Evolutionary conservation across 2,113 vertebrate genomes (phyloP).

Genomic region (Saguinus imperator): DNA sequence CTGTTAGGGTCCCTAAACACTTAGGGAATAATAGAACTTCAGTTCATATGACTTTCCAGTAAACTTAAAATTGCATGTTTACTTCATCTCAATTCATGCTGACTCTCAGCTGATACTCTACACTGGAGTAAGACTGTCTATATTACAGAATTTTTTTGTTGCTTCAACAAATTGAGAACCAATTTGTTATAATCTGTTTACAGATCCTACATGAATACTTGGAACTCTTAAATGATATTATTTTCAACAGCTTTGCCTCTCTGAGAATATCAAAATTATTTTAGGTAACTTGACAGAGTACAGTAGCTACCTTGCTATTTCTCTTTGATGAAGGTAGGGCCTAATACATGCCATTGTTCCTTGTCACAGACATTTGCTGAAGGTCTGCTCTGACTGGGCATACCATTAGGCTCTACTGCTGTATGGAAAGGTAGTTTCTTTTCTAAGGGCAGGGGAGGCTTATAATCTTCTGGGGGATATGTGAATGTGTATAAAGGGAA

Average conservation of each 20-base stretch:
- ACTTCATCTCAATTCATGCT: neutral
- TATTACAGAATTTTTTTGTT: neutral
- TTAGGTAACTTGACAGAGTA: neutral
- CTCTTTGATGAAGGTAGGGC: neutral
- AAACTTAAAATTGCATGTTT: neutral
- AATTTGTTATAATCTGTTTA: neutral
- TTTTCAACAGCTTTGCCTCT: neutral
- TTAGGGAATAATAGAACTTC: slow-evolving; percentile 8
- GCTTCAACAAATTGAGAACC: neutral
- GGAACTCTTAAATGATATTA: neutral
- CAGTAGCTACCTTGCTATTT: neutral
- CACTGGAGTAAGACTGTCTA: neutral
- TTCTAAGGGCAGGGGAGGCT: neutral
- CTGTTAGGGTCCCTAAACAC: neutral
- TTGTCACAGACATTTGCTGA: neutral
- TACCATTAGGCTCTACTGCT: neutral
- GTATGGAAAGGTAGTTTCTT: neutral
- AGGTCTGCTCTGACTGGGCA: neutral
- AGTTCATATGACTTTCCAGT: neutral
- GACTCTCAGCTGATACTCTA: neutral
- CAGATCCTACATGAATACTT: neutral
- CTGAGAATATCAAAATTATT: neutral
- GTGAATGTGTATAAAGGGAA: neutral
- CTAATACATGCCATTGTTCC: neutral
- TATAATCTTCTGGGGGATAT: neutral